These are phyloP conservation scores for Taxidea taxus DNA, from an alignment of 2,113 vertebrate species.

Conservation along the genomic window DNA sequence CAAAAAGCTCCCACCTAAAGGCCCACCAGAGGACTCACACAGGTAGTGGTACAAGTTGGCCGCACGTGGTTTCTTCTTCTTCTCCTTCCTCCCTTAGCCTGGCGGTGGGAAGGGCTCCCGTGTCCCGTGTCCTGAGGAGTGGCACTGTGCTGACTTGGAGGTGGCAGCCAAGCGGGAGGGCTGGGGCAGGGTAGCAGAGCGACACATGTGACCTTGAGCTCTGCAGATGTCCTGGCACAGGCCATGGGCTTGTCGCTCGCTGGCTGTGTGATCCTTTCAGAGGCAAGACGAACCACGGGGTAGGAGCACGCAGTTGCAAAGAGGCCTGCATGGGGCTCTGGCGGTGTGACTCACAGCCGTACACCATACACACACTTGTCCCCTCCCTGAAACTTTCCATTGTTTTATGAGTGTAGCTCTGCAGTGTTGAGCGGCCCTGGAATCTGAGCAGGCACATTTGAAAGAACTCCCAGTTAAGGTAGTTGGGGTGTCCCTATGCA, in stretches of 20 bases:
- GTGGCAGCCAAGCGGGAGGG: constrained; percentile 14
- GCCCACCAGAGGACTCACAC: constrained; percentile 99
- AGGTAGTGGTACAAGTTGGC: constrained; percentile 87
- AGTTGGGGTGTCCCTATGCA: constrained; percentile 23
- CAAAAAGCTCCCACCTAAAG: constrained; percentile 99
- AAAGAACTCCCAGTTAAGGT: constrained; percentile 35
- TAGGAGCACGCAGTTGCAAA: background rate
- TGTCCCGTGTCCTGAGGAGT: constrained; percentile 8
- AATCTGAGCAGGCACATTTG: background rate
- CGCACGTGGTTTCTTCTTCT: constrained; percentile 70
- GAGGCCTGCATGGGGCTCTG: background rate
- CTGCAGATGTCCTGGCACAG: background rate
- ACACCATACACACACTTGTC: background rate
- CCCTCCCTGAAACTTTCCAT: background rate
- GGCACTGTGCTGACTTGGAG: background rate
- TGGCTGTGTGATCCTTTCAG: background rate
- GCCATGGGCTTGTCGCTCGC: background rate
- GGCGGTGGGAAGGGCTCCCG: constrained; percentile 38
- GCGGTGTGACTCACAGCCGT: background rate
- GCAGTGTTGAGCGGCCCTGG: background rate
- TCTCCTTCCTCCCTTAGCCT: constrained; percentile 45
- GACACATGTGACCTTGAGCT: background rate
- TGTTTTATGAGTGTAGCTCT: background rate
- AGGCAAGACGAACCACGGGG: background rate
- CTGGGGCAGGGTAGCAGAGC: background rate